phyloP scores from a whole-genome alignment of 2,797 vertebrate genomes.

The Argyrosomus regius region DNA sequence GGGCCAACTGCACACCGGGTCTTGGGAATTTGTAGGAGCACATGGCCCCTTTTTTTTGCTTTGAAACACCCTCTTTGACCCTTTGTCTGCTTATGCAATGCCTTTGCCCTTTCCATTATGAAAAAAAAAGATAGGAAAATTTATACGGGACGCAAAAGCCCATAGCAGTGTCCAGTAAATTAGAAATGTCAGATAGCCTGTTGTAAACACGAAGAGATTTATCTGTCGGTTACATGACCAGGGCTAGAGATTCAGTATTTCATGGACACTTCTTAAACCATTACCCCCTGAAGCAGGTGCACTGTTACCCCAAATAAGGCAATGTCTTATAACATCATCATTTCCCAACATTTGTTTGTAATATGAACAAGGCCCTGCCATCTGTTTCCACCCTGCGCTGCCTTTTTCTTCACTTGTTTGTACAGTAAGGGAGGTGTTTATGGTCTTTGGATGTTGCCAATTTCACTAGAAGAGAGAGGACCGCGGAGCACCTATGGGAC shows the following conservation, averaged over 20 bases:
- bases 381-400: slow-evolving; percentile 65
- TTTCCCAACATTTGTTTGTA: slow-evolving; percentile 66
- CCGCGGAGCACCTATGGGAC: slow-evolving; percentile 64
- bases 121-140: slow-evolving; percentile 44
- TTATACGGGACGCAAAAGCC: slow-evolving; percentile 60
- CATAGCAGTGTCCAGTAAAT: slow-evolving; percentile 55
- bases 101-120: slow-evolving; percentile 57
- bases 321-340: slow-evolving; percentile 50
- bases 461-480: slow-evolving; percentile 65
- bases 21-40: slow-evolving; percentile 73
- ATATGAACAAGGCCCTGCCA: slow-evolving; percentile 58
- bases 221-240: slow-evolving; percentile 43
- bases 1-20: slow-evolving; percentile 71
- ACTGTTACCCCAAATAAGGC: slow-evolving; percentile 58
- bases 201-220: slow-evolving; percentile 62
- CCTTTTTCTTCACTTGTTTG: slow-evolving; percentile 68
- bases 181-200: slow-evolving; percentile 46
- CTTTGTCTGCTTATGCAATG: slow-evolving; percentile 69
- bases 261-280: slow-evolving; percentile 37
- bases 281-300: slow-evolving; percentile 72
- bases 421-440: slow-evolving; percentile 76
- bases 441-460: slow-evolving; percentile 75
- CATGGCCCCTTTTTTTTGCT: slow-evolving; percentile 65
- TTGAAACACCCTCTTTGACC: slow-evolving; percentile 73
- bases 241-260: slow-evolving; percentile 46